Evolutionary conservation across 35 echinoderm and acorn worm species (phyloP).

Genomic region (Lytechinus variegatus): DNA sequence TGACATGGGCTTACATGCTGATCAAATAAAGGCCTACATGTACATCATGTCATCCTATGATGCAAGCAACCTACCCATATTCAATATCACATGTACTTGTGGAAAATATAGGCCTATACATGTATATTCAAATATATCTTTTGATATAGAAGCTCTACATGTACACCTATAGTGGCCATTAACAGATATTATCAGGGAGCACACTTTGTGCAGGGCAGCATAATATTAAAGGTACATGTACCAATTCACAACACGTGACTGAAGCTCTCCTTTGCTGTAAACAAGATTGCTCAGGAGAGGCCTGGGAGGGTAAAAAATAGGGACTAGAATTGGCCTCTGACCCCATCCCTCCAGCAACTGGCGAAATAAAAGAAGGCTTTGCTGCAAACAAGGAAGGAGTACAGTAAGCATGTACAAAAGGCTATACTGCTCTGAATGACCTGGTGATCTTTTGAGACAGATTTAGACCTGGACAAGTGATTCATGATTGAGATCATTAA

Average conservation of each 20-base stretch:
- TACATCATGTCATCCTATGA: no score
- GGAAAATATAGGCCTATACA: no score
- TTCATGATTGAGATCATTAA: conserved; percentile 11
- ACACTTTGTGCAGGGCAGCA: not conserved
- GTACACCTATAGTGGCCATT: no score
- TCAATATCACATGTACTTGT: no score
- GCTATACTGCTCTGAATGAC: not conserved
- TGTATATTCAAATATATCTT: no score
- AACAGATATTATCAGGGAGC: not conserved
- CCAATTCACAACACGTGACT: not conserved
- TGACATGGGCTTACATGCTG: no score
- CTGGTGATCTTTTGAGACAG: not conserved
- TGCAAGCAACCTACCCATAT: no score
- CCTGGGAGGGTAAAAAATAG: not conserved
- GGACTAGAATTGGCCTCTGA: not conserved
- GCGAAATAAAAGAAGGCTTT: not conserved
- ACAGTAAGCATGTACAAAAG: not conserved
- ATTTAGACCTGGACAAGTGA: not conserved
- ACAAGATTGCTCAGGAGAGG: not conserved
- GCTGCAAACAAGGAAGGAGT: not conserved
- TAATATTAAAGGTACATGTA: not conserved
- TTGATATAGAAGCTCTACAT: no score
- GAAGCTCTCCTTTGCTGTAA: not conserved
- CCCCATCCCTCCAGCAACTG: not conserved
- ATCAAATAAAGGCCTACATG: no score